phyloP scores from a whole-genome alignment of 92 coral and sea anemone species.

The Muricea muricata region DNA sequence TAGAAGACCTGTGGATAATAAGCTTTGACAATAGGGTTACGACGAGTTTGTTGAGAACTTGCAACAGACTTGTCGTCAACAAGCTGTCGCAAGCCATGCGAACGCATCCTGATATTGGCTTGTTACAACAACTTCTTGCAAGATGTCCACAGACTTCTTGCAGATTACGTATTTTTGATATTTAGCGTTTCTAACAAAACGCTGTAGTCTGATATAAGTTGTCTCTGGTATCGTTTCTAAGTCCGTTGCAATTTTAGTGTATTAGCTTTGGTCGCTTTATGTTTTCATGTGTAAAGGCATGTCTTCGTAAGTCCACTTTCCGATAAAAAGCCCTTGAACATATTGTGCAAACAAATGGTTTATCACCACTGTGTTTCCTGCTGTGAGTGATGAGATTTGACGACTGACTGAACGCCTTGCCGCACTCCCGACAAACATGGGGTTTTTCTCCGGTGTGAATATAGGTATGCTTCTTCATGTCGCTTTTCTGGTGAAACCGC shows the following conservation, averaged over 20 bases:
- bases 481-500: slow-evolving; percentile 95
- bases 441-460: slow-evolving; percentile 97
- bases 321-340: slow-evolving; percentile 92
- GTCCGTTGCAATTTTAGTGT: not conserved
- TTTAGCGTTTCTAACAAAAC: too few species aligned
- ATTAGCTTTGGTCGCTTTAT: not conserved
- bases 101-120: too few species aligned
- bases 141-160: too few species aligned
- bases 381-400: slow-evolving; percentile 96
- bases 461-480: slow-evolving; percentile 96
- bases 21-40: too few species aligned
- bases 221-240: not conserved
- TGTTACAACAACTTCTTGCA: too few species aligned
- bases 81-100: too few species aligned
- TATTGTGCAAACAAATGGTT: slow-evolving; percentile 86
- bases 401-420: slow-evolving; percentile 95
- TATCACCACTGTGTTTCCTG: slow-evolving; percentile 90
- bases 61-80: too few species aligned
- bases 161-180: too few species aligned
- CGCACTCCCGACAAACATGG: slow-evolving; percentile 89
- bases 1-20: too few species aligned
- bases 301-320: slow-evolving; percentile 88
- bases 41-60: too few species aligned
- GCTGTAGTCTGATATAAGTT: too few species aligned
- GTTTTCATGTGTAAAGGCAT: slow-evolving; percentile 75